Evolutionary conservation across 2,797 vertebrate genomes (phyloP), one percentile per base, ranked within the genome.

Genomic region (Melanotaenia pygmaea): DNA sequence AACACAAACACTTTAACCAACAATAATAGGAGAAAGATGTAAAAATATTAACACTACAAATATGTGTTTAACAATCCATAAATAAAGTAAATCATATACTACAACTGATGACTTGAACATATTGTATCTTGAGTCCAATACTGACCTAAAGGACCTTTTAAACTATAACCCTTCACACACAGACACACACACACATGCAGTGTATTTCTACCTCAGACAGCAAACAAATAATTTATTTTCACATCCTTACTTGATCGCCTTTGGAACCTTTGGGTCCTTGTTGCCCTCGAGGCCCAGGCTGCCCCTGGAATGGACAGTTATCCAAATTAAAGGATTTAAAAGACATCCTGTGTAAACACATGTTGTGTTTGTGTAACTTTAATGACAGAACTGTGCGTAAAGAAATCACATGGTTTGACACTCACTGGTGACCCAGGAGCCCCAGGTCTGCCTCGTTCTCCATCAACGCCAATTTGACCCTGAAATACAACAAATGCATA

Each of bases 261-360:
- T 98, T 99, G 57, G 96, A 95, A 88, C 98, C 98, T 94, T 97
- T 97, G 78, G 93, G 96, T 89, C 98, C 98, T 82, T 95, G 95
- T 77, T 89, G 92, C 26, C 98, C 98, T 72, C 87, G 95, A 86
- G 95, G 95, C 93, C 98, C 98, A 80, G 96, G 88, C 68, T 98
- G 85, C 43, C 98, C 98, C 98, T 99, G 88, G 92, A 94, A 86
- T 51, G n/a, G 85, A 78, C 87, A 56, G 80, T 90, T 61, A 54
- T 65, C 64, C 83, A 67, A 73, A 75, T 81, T 9, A 72, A 60
- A 73, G 11, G 11, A 47, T 47, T 54, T 38, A 69, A 43, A 70
- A 70, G 22, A 58, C 12, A 32, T 51, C 8, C 16, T 67, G 34
- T 63, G 65, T 70, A 47, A 68, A 50, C 4, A 2, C 4, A 28